phyloP scores from a whole-genome alignment of 2,113 vertebrate genomes.

The Craseonycteris thonglongyai region DNA sequence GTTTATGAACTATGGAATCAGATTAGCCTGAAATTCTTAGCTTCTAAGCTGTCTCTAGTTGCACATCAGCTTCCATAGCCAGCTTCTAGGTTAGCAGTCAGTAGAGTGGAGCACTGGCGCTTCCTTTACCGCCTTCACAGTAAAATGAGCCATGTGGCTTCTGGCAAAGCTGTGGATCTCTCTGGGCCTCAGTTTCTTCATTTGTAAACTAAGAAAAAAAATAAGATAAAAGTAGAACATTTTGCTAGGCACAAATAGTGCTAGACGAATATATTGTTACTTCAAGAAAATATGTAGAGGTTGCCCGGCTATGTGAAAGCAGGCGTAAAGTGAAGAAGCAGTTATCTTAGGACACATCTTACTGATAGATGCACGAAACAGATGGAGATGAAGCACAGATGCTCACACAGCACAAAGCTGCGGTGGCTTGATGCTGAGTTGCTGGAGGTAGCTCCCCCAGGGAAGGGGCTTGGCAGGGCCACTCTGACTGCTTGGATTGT shows the following conservation, averaged over 20 bases:
- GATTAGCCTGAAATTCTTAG: neutral
- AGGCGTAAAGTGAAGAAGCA: neutral
- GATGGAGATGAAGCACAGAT: neutral
- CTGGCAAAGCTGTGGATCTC: neutral
- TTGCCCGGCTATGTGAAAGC: neutral
- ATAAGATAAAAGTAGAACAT: neutral
- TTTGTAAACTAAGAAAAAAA: neutral
- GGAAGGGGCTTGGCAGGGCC: neutral
- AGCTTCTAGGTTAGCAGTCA: neutral
- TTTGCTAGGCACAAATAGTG: neutral
- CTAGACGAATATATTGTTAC: neutral
- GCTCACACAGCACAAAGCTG: neutral
- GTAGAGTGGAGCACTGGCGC: neutral
- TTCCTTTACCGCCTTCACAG: neutral
- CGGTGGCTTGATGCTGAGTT: neutral
- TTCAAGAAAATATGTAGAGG: neutral
- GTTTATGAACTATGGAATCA: neutral
- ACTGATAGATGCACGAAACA: neutral
- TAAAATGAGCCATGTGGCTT: neutral
- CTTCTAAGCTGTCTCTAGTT: neutral
- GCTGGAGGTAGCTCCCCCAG: neutral
- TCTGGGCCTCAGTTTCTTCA: neutral
- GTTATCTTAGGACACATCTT: neutral
- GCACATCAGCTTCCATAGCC: neutral
- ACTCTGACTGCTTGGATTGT: neutral